A percentile compares a stretch with the other conserved stretches of the same genome.
Evolutionary conservation across 92 coral and sea anemone species (phyloP).

Genomic region (Desmophyllum pertusum): DNA sequence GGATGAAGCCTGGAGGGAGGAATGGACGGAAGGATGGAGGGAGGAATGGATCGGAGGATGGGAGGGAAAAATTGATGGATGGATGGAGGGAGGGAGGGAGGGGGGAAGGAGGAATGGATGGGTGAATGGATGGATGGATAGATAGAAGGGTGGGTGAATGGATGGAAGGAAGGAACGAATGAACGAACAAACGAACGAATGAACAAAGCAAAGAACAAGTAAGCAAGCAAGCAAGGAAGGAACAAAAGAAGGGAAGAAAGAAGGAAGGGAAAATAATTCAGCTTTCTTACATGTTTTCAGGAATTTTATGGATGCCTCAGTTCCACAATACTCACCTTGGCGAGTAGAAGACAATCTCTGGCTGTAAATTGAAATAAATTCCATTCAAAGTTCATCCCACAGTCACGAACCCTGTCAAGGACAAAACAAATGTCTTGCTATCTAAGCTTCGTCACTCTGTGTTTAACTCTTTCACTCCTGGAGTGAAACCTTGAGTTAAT

Average conservation of each 20-base stretch:
- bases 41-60: background rate
- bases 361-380: slow-evolving; percentile 91
- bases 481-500: no score
- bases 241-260: background rate
- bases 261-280: background rate
- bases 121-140: background rate
- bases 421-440: no score
- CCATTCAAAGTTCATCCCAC: slow-evolving; percentile 99
- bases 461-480: no score
- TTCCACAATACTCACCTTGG: slow-evolving; percentile 66
- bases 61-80: background rate
- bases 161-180: background rate
- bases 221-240: background rate
- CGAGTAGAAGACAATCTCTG: slow-evolving; percentile 92
- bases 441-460: no score
- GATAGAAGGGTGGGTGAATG: background rate
- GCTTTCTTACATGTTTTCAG: no score
- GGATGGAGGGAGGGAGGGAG: background rate
- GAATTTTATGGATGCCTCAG: no score
- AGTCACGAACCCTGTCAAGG: slow-evolving; percentile 83
- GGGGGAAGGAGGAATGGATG: background rate
- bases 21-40: background rate
- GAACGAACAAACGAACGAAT: background rate
- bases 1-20: no score
- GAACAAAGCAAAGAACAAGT: background rate